Evolutionary conservation across 2,888 invertebrate species (phyloP).

Genomic region (Netelia melanura): DNA sequence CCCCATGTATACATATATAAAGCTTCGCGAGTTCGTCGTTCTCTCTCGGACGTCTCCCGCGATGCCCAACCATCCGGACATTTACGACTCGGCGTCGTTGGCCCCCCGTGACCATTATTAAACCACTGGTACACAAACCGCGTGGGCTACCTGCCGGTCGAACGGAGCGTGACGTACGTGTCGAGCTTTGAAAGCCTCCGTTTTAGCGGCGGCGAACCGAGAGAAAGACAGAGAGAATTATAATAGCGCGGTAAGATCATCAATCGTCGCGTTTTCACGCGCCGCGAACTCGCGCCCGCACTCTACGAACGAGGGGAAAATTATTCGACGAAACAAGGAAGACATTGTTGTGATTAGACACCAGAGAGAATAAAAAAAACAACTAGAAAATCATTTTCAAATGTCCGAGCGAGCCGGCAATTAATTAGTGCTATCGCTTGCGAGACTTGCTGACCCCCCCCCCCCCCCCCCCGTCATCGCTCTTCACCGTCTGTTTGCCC

Average conservation of each 20-base stretch:
- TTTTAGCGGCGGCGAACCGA: not conserved
- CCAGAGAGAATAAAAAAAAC: not conserved
- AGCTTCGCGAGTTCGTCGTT: conserved; percentile 11
- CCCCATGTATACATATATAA: not conserved
- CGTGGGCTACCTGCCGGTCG: conserved; percentile 44
- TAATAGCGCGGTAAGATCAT: conserved; percentile 25
- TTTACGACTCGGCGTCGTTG: not conserved
- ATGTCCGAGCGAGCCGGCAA: conserved; percentile 21
- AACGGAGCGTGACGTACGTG: conserved; percentile 40
- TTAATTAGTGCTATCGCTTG: conserved; percentile 57
- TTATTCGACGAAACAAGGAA: conserved; percentile 17
- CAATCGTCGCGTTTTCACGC: conserved; percentile 10
- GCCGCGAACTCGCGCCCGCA: not conserved
- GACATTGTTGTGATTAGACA: not conserved
- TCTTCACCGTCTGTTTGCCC: conserved; percentile 8
- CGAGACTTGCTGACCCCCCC: conserved; percentile 1
- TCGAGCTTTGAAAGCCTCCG: not conserved
- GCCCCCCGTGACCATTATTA: conserved; percentile 22
- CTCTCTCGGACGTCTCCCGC: conserved; percentile 17
- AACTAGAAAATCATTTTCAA: conserved; percentile 5
- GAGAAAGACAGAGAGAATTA: conserved; percentile 10
- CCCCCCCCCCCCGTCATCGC: not conserved
- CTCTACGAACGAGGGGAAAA: conserved; percentile 2
- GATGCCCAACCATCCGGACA: not conserved
- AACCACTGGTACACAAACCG: conserved; percentile 15